A percentile compares a stretch with the other conserved stretches of the same genome.
Conservation (phyloP, 1,140 invertebrate genomes). For the Patella vulgata region DNA sequence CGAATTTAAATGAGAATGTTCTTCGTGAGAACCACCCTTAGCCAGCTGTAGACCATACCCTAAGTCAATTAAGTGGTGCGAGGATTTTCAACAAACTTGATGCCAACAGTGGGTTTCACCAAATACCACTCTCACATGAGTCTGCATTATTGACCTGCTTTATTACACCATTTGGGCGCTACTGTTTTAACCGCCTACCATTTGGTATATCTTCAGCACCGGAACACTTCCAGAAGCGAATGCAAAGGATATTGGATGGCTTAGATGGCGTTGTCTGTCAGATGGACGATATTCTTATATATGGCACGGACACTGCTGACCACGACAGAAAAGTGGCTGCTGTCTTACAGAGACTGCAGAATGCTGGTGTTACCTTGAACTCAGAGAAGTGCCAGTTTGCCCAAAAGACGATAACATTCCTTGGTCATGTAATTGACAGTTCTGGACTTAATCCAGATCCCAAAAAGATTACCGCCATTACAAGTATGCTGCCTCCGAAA, state of each 20-base stretch:
- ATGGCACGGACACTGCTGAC: conserved; percentile 29
- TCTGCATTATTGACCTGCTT: conserved; percentile 78
- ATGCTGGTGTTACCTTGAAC: conserved; percentile 52
- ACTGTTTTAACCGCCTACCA: conserved; percentile 57
- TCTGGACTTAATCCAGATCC: neutral
- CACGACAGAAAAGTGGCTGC: conserved; percentile 35
- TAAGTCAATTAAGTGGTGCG: neutral
- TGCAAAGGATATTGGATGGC: conserved; percentile 25
- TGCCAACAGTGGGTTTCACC: conserved; percentile 78
- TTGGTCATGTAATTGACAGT: conserved; percentile 23
- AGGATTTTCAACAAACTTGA: conserved; percentile 10
- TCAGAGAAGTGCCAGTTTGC: conserved; percentile 59
- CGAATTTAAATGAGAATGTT: conserved; percentile 21
- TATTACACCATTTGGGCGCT: conserved; percentile 69
- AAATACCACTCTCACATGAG: conserved; percentile 89
- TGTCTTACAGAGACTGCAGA: conserved; percentile 41
- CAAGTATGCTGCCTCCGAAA: conserved; percentile 16
- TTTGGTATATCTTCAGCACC: conserved; percentile 58
- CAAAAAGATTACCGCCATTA: conserved; percentile 15
- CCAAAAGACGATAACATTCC: conserved; percentile 12
- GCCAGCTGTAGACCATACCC: neutral
- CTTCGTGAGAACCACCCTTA: neutral
- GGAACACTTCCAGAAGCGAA: conserved; percentile 30
- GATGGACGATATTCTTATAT: conserved; percentile 49
- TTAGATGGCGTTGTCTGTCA: conserved; percentile 15